A percentile compares a stretch with the other conserved stretches of the same genome.
phyloP scores from a whole-genome alignment of 2,113 vertebrate species.

The Pleuronectes platessa region DNA sequence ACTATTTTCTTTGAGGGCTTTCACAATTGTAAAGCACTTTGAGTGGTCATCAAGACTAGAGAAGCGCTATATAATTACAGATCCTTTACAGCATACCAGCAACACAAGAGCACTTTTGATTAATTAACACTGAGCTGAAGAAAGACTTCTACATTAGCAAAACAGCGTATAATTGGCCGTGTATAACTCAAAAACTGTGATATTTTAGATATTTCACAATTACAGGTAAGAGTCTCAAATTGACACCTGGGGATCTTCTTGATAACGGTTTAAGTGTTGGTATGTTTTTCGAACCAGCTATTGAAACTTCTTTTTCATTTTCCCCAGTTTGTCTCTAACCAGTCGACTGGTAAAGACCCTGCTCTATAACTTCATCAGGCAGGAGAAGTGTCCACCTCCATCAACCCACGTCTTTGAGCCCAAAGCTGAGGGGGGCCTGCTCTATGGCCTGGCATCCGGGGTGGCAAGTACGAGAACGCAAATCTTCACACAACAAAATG shows the following conservation, averaged over 20 bases:
- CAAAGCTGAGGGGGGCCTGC: slow-evolving; percentile 89
- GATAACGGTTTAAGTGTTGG: neutral
- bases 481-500: slow-evolving; percentile 1
- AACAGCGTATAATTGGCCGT: slow-evolving; percentile 1
- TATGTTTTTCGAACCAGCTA: neutral
- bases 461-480: slow-evolving; percentile 88
- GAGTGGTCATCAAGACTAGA: too few species aligned
- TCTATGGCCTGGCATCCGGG: slow-evolving; percentile 95
- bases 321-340: slow-evolving; percentile 89
- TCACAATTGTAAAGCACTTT: neutral
- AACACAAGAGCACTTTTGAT: slow-evolving; percentile 41
- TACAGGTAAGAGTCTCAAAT: neutral
- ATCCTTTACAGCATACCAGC: slow-evolving; percentile 6
- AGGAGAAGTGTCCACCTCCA: slow-evolving; percentile 94
- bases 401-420: slow-evolving; percentile 88
- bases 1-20: slow-evolving; percentile 46
- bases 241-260: neutral
- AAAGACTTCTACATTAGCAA: slow-evolving; percentile 31
- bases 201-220: neutral
- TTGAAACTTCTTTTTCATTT: neutral
- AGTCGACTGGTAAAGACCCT: slow-evolving; percentile 97
- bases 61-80: too few species aligned
- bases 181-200: neutral
- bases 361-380: slow-evolving; percentile 97
- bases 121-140: slow-evolving; percentile 39